These are phyloP conservation scores for Daboia siamensis DNA, from an alignment of 2,113 vertebrate species.

Conservation along the genomic window DNA sequence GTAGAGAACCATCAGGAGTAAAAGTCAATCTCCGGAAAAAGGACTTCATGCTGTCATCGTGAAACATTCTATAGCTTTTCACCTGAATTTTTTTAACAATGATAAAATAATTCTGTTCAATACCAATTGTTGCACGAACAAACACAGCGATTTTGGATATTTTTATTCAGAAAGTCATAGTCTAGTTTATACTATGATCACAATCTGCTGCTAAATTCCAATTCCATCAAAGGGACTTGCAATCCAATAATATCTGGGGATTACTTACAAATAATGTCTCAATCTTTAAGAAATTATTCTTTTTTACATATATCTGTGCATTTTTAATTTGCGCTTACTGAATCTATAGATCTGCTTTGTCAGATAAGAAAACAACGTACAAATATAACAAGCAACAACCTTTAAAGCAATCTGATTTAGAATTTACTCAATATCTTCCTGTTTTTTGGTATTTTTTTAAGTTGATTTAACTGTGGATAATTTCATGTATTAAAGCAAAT, in stretches of 20 bases:
- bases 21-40: slow-evolving; percentile 95
- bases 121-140: neutral
- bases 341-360: neutral
- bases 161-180: neutral
- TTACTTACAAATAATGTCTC: neutral
- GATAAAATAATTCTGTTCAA: neutral
- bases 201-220: neutral
- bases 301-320: neutral
- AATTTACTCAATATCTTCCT: neutral
- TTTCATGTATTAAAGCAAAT: neutral
- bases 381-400: neutral
- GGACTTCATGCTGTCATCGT: slow-evolving; percentile 96
- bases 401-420: neutral
- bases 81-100: slow-evolving; percentile 61
- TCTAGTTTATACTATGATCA: neutral
- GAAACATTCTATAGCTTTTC: slow-evolving; percentile 90
- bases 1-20: slow-evolving; percentile 90
- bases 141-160: neutral
- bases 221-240: neutral
- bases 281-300: neutral
- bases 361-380: neutral
- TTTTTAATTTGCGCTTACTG: neutral
- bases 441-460: neutral
- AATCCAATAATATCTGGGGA: neutral
- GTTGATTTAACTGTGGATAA: neutral